A percentile compares a stretch with the other conserved stretches of the same genome.
These are phyloP conservation scores for Parthenolecanium corni DNA, from an alignment of 2,888 invertebrate genomes.

Conservation along the genomic window DNA sequence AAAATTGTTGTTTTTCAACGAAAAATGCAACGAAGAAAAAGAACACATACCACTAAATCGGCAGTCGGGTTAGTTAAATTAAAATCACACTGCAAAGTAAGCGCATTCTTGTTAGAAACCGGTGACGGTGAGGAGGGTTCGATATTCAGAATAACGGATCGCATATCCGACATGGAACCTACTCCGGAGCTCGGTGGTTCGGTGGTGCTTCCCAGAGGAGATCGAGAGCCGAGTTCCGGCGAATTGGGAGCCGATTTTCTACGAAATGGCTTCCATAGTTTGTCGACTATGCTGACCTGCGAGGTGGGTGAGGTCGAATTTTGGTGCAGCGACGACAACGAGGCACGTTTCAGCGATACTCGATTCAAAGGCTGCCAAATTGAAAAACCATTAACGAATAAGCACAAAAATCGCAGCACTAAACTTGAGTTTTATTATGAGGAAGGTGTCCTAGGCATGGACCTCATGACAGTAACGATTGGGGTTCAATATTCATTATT, in stretches of 20 bases:
- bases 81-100: conserved; percentile 6
- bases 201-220: conserved; percentile 4
- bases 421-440: too few relatives aligned
- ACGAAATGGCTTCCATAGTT: conserved; percentile 55
- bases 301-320: conserved; percentile 30
- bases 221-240: conserved; percentile 29
- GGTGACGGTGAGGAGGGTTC: not conserved
- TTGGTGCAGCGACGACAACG: conserved; percentile 30
- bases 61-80: conserved; percentile 9
- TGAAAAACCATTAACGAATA: too few relatives aligned
- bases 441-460: not conserved
- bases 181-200: conserved; percentile 31
- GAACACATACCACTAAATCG: not conserved
- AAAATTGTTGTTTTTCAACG: too few relatives aligned
- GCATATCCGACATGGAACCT: conserved; percentile 19
- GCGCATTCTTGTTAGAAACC: conserved; percentile 9
- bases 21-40: not conserved
- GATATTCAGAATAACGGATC: conserved; percentile 6
- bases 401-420: too few relatives aligned
- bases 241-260: conserved; percentile 46
- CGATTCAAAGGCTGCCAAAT: conserved; percentile 23
- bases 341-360: conserved; percentile 31
- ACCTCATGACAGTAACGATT: too few relatives aligned
- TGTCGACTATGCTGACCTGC: conserved; percentile 45
- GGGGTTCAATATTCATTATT: too few relatives aligned